Evolutionary conservation across 2,797 vertebrate genomes (phyloP), one percentile per base, ranked within the genome.

Genomic region (Schizopygopsis malacanthus): DNA sequence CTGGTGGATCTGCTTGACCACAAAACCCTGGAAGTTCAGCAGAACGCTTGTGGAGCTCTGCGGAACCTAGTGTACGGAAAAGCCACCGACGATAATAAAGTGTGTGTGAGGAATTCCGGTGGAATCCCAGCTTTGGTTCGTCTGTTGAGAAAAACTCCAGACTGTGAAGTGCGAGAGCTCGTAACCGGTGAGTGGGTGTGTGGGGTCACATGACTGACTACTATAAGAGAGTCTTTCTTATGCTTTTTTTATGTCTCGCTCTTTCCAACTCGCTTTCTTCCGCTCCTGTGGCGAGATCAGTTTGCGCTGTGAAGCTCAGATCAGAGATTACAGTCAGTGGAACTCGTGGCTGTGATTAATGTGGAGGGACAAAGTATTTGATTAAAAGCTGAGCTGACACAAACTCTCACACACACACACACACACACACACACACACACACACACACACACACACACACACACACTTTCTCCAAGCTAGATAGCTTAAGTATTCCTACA

Each of bases 11-110:
- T 99, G 79, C 92, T 99, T 92, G 98, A 99, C 84, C 97, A 99
- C 94, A 97, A 98, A 90, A 95, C 96, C 63, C 87, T 97, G 6
- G 98, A 99, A 92, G 98, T 99, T 39, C 98, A 99, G 94, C 97
- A 97, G 91, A 98, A 98, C 1, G 96, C 98, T 50, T 99, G 98
- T 0, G 98, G 98, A 7, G 98, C 98, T 0, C 95, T 99, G 90
- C 96, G 98, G 90, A 99, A 99, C 93, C 95, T 99, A 6, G 98
- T 99, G 76, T 99, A 98, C 0, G 95, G 98, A 8, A 99, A 98
- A 85, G 97, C 97, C 86, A 99, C 98, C 0, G 98, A 99, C 72
- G 97, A 97, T 92, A 99, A 99, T 95, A 99, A 99, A 93, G 97
- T 99, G 92, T 97, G 98, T 0, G 97, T 99, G 95, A 97, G 98